Evolutionary conservation across 2,888 invertebrate species (phyloP).

Genomic region (Caenorhabditis panamensis): DNA sequence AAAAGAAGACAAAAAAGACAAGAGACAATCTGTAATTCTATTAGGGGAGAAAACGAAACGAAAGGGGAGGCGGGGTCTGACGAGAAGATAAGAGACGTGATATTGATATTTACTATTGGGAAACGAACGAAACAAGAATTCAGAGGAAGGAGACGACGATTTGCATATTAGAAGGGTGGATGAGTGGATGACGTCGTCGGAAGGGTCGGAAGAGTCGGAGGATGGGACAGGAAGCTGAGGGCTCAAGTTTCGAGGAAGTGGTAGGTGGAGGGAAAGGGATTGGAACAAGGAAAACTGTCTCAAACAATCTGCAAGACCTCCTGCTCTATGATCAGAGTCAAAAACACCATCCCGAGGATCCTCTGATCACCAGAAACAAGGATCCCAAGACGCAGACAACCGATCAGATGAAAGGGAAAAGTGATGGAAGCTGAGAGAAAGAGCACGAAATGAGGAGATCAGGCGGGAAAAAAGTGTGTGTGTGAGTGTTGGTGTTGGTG

Average conservation of each 20-base stretch:
- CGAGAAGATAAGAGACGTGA: too few relatives aligned
- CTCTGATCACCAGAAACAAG: too few relatives aligned
- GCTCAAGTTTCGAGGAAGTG: conserved; percentile 14
- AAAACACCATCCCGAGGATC: too few relatives aligned
- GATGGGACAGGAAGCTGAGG: not conserved
- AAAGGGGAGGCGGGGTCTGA: too few relatives aligned
- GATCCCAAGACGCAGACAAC: not conserved
- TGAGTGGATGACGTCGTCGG: conserved; percentile 19
- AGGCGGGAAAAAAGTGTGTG: not conserved
- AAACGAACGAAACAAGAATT: conserved; percentile 8
- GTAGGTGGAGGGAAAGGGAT: not conserved
- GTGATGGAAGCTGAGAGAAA: not conserved
- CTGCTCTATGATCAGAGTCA: too few relatives aligned
- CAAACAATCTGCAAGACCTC: too few relatives aligned
- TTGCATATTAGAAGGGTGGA: conserved; percentile 17
- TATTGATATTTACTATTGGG: too few relatives aligned
- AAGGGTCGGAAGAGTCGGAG: conserved; percentile 19
- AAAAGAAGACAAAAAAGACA: conserved; percentile 2
- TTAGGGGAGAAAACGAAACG: not conserved
- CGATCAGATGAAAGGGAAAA: not conserved
- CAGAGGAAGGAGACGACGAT: not conserved
- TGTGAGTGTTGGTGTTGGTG: not conserved
- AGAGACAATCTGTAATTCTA: too few relatives aligned
- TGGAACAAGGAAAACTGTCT: not conserved
- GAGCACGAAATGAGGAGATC: conserved; percentile 1